These are phyloP conservation scores for Aegithalos caudatus DNA, from an alignment of 2,113 vertebrate species.

Conservation along the genomic window DNA sequence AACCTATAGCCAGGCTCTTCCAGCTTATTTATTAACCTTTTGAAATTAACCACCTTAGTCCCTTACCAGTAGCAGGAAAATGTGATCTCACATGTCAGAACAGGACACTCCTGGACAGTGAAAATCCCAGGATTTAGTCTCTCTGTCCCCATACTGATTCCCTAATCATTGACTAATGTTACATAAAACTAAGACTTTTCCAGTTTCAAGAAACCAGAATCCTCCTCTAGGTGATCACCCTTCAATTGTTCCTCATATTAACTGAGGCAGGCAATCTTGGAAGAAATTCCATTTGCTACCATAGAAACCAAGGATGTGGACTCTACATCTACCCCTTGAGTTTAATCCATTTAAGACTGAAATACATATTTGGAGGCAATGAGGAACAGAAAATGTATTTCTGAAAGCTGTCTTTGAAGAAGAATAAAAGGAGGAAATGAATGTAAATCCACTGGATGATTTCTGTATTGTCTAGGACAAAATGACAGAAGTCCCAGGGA, in stretches of 20 bases:
- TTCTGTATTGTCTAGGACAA: neutral
- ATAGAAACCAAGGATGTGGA: neutral
- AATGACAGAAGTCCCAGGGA: neutral
- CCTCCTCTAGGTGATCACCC: neutral
- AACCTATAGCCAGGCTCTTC: neutral
- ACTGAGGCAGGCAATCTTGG: neutral
- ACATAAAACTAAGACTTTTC: neutral
- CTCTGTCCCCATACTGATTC: neutral
- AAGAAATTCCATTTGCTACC: neutral
- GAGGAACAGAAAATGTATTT: neutral
- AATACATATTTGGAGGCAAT: neutral
- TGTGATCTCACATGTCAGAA: neutral
- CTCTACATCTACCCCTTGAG: neutral
- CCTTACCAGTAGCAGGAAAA: neutral
- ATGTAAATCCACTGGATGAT: neutral
- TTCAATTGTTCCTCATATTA: neutral
- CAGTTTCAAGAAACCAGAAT: neutral
- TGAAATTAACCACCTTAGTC: neutral
- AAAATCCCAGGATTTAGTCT: neutral
- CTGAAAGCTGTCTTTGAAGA: neutral
- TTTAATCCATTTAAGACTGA: neutral
- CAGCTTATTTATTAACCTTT: neutral
- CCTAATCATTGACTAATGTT: neutral
- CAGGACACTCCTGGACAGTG: fast-evolving
- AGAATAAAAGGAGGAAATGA: neutral